These are phyloP conservation scores for Creontiades dilutus DNA, from an alignment of 2,888 invertebrate species.

Conservation along the genomic window DNA sequence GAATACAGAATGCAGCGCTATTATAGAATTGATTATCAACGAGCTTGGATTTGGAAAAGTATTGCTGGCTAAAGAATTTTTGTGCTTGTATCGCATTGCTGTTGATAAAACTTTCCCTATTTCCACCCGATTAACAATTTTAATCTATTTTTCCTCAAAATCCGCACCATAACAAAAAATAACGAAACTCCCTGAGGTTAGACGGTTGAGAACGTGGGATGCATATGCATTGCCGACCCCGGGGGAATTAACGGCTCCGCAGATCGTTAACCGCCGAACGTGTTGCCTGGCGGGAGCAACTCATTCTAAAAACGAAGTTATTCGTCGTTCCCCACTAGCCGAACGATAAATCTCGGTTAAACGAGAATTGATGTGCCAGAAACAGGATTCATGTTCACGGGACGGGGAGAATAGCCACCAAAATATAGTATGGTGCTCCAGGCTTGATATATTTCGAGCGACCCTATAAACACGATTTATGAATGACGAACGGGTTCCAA, in stretches of 20 bases:
- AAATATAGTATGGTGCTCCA: not conserved
- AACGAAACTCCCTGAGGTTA: not conserved
- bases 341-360: constrained; percentile 25
- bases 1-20: too few species aligned
- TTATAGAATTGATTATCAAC: too few species aligned
- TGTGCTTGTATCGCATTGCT: too few species aligned
- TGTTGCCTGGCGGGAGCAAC: constrained; percentile 20
- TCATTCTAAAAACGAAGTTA: constrained; percentile 15
- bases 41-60: too few species aligned
- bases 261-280: constrained; percentile 7
- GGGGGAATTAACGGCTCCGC: not conserved
- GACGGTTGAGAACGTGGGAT: not conserved
- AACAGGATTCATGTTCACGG: not conserved
- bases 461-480: not conserved
- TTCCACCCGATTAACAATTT: too few species aligned
- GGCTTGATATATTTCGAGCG: not conserved
- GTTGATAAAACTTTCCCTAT: too few species aligned
- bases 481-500: too few species aligned
- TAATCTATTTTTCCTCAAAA: too few species aligned
- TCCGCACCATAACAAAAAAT: too few species aligned
- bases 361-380: constrained; percentile 18
- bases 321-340: not conserved
- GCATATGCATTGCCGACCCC: constrained; percentile 8
- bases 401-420: not conserved
- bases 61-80: too few species aligned